Evolutionary conservation across 2,113 vertebrate genomes (phyloP).

Genomic region (Melanocharis versteri): DNA sequence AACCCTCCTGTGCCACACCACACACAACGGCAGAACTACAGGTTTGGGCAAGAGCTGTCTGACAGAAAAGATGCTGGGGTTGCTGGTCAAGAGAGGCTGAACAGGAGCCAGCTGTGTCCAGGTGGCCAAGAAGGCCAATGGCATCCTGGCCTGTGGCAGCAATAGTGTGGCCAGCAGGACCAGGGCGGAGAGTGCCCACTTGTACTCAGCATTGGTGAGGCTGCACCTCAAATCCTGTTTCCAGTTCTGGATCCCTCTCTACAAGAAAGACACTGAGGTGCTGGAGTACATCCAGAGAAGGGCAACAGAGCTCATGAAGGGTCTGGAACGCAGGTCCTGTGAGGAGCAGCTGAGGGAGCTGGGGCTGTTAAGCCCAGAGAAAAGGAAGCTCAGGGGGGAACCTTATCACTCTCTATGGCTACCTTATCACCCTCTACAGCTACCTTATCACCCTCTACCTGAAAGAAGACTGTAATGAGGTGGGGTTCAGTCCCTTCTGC

Average conservation of each 20-base stretch:
- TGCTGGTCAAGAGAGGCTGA: not conserved
- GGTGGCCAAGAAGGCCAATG: not conserved
- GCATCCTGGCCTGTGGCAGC: not conserved
- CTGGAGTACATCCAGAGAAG: not conserved
- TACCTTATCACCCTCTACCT: not conserved
- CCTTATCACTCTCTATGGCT: not conserved
- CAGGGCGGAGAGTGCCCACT: fast-evolving
- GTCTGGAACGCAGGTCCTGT: not conserved
- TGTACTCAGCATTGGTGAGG: not conserved
- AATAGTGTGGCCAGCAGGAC: not conserved
- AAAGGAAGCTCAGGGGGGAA: not conserved
- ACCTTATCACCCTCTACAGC: not conserved
- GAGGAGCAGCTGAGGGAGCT: not conserved
- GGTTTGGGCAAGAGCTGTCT: not conserved
- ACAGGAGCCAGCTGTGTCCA: not conserved
- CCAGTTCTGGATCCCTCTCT: not conserved
- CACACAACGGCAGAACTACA: not conserved
- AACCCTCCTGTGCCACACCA: not conserved
- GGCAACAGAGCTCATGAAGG: fast-evolving
- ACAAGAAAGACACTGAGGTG: not conserved
- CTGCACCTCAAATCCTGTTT: not conserved
- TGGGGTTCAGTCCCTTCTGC: not conserved
- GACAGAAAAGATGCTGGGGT: not conserved
- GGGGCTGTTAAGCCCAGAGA: not conserved
- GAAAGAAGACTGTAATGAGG: not conserved